Conservation (phyloP, 2,888 invertebrate genomes). For the Pachymerium ferrugineum region DNA sequence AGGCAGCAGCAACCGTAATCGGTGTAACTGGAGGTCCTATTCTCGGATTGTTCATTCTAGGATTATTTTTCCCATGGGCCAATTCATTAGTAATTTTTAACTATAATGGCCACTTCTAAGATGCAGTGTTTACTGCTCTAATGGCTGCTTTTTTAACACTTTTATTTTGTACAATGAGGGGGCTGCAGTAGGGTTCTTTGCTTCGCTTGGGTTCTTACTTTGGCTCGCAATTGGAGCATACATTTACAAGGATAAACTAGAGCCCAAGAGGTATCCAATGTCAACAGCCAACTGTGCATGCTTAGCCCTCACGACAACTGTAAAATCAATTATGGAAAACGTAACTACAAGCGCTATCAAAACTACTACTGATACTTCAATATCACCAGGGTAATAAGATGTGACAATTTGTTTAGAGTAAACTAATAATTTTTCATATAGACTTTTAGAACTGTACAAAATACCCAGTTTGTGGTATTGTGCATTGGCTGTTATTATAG, state of each 20-base stretch:
- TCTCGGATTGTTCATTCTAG: slow-evolving; percentile 76
- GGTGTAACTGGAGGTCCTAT: slow-evolving; percentile 85
- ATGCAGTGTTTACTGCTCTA: slow-evolving; percentile 34
- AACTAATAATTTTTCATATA: too few species aligned
- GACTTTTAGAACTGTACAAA: too few species aligned
- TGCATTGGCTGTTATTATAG: too few species aligned
- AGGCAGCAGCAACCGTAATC: slow-evolving; percentile 77
- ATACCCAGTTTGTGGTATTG: too few species aligned
- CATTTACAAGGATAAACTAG: background rate
- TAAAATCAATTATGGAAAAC: too few species aligned
- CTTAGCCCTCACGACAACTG: too few species aligned
- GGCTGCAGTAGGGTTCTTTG: background rate
- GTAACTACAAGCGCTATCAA: too few species aligned
- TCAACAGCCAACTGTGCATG: background rate
- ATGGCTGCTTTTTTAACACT: background rate
- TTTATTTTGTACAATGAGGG: background rate
- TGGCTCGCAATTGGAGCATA: background rate
- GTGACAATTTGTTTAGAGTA: too few species aligned
- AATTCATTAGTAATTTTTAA: slow-evolving; percentile 73
- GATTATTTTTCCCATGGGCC: slow-evolving; percentile 82
- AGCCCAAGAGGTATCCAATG: background rate
- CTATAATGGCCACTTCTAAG: too few species aligned
- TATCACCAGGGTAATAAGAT: too few species aligned
- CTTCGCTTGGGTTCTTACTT: background rate
- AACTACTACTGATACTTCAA: too few species aligned